phyloP scores from a whole-genome alignment of 2,113 vertebrate genomes.

The Marcusenius ussheri region DNA sequence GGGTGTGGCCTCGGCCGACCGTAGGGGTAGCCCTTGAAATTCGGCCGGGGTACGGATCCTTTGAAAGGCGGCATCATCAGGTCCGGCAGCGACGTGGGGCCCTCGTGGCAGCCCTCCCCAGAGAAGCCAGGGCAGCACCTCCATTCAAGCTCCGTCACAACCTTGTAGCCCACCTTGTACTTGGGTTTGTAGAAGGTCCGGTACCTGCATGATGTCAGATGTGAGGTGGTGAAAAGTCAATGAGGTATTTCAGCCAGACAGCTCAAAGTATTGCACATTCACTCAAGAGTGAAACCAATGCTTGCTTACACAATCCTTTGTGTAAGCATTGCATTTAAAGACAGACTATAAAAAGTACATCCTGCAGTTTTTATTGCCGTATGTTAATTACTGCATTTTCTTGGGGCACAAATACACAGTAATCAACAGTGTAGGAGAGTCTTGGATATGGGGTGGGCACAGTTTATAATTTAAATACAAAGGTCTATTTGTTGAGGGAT shows the following conservation, averaged over 20 bases:
- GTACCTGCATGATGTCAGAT: conserved; percentile 64
- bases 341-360: background rate
- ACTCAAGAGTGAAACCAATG: background rate
- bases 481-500: background rate
- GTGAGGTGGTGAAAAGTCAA: background rate
- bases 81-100: conserved; percentile 62
- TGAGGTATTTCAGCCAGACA: background rate
- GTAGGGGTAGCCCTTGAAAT: conserved; percentile 55
- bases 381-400: background rate
- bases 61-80: conserved; percentile 60
- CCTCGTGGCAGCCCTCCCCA: conserved; percentile 78
- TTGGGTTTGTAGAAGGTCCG: conserved; percentile 82
- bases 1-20: conserved; percentile 42
- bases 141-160: conserved; percentile 87
- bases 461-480: background rate
- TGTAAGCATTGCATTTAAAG: background rate
- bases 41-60: conserved; percentile 61
- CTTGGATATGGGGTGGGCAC: background rate
- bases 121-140: conserved; percentile 84
- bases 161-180: conserved; percentile 88
- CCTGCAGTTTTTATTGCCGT: background rate
- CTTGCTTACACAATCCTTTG: background rate
- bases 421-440: background rate
- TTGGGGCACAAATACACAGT: background rate
- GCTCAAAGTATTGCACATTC: background rate